Evolutionary conservation across 1,140 invertebrate genomes (phyloP), one percentile per base, ranked within the genome.

Genomic region (Cyrtorhinus lividipennis): DNA sequence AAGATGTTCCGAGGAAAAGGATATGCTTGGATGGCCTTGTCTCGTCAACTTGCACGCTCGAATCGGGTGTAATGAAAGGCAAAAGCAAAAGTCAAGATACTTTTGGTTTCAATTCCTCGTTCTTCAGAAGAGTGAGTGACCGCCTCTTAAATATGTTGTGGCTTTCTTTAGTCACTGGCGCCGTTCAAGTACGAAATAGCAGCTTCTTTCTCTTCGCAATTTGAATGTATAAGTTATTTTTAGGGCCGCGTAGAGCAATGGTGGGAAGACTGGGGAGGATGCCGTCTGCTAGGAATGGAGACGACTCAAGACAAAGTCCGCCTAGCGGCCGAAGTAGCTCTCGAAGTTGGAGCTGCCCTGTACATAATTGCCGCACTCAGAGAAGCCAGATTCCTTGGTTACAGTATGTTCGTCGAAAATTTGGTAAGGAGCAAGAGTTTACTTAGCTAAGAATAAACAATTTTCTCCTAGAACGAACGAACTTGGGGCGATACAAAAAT

Each of bases 331-430:
- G 89, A 92, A 74, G 68, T 88, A 2, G 69, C 81, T 0, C 80
- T 90, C 69, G 82, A 86, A 71, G 67, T 88, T 0, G 89, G 88
- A 5, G 84, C 90, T 0, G 76, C 90, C 45, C 73, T 85, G 0
- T 95, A 93, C 69, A 81, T 95, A n/a, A 71, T 83, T 0, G 84
- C 88, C 0, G 90, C 90, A 0, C 69, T 88, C 12, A 74, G 87
- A 15, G 91, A 95, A 74, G 86, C 86, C 0, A 77, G 81, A 61
- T 94, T 93, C 73, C 74, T 94, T 1, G 90, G 90, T 0, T 76
- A 83, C 5, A 85, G 89, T 68, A 92, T 93, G 87, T 94, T 95
- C 72, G 81, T 92, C 56, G 88, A 94, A 74, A 93, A 92, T 77
- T 75, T 95, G 70, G 91, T 92, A 74, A 77, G 24, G n/a, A n/a